Conservation (phyloP, 2,113 vertebrate genomes). For the Pitta sordida region DNA sequence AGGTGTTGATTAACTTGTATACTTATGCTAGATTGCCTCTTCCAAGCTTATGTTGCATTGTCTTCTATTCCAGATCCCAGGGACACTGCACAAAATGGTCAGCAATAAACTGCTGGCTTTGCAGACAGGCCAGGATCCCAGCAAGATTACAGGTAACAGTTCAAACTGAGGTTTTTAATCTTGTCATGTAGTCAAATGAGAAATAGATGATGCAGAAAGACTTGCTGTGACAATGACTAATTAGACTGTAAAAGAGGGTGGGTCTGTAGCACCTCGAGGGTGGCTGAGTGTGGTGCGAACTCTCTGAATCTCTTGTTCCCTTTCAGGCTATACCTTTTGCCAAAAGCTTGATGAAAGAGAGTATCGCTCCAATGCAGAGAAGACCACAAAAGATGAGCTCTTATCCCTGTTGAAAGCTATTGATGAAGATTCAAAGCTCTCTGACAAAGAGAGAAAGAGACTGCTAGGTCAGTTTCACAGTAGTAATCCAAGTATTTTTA, state of each 20-base stretch:
- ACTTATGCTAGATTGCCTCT: background rate
- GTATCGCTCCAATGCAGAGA: conserved; percentile 75
- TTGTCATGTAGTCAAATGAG: background rate
- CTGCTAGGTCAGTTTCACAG: conserved; percentile 89
- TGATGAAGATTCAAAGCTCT: conserved; percentile 85
- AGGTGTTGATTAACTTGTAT: background rate
- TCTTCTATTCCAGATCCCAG: conserved; percentile 79
- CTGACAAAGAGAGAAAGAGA: conserved; percentile 86
- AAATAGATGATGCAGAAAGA: background rate
- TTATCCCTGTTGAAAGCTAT: conserved; percentile 83
- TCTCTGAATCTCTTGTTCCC: background rate
- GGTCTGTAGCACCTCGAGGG: fast-evolving
- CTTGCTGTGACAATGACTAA: background rate
- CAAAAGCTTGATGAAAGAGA: conserved; percentile 75
- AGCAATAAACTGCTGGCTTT: conserved; percentile 86
- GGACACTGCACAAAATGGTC: conserved; percentile 89
- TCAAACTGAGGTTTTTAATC: background rate
- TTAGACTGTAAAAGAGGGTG: background rate
- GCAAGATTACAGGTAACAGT: conserved; percentile 77
- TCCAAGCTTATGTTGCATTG: background rate
- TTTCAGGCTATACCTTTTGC: conserved; percentile 84
- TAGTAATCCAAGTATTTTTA: conserved; percentile 89
- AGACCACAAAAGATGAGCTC: conserved; percentile 87
- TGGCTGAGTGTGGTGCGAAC: background rate
- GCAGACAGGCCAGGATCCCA: conserved; percentile 84